phyloP scores from a whole-genome alignment of 2,888 invertebrate species.

The Calliscelio sp. region DNA sequence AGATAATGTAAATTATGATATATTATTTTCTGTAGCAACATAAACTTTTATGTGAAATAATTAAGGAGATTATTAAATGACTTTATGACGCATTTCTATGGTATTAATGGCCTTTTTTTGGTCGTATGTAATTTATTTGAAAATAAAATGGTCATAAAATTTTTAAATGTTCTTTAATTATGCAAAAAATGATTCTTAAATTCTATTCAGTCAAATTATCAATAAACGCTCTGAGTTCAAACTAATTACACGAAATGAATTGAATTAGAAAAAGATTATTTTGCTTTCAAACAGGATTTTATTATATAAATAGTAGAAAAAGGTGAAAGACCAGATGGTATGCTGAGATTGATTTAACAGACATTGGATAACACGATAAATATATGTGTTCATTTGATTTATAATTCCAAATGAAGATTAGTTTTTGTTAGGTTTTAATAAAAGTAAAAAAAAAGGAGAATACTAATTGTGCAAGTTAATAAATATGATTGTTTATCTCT shows the following conservation, averaged over 20 bases:
- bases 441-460: background rate
- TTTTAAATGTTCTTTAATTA: too few relatives aligned
- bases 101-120: too few relatives aligned
- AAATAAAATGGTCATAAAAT: too few relatives aligned
- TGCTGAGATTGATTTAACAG: background rate
- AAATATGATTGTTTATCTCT: background rate
- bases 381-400: background rate
- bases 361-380: slow-evolving; percentile 6
- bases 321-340: slow-evolving; percentile 8
- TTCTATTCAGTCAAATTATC: background rate
- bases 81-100: too few relatives aligned
- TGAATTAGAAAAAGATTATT: background rate
- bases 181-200: too few relatives aligned
- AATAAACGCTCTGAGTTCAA: background rate
- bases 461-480: background rate
- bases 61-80: too few relatives aligned
- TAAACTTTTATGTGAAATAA: too few relatives aligned
- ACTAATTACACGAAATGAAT: background rate
- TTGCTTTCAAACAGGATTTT: background rate
- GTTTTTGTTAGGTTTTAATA: background rate
- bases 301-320: slow-evolving; percentile 10
- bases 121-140: too few relatives aligned
- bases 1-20: too few relatives aligned
- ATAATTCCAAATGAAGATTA: background rate
- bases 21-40: too few relatives aligned